These are phyloP conservation scores for Phanerotoma sp. DNA, from an alignment of 2,888 invertebrate species.

Conservation along the genomic window DNA sequence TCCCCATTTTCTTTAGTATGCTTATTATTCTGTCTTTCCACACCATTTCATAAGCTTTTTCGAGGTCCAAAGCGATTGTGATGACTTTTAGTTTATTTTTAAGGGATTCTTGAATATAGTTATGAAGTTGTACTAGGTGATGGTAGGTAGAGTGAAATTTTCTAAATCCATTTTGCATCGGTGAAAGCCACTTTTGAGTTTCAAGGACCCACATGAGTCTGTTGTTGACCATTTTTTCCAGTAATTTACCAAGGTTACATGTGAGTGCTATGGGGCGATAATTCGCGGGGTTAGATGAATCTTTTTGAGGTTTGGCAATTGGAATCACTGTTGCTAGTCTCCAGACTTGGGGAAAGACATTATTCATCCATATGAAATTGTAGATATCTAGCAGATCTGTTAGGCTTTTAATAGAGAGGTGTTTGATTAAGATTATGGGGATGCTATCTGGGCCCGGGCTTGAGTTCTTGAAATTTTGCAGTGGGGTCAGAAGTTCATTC, in stretches of 20 bases:
- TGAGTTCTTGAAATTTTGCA: constrained; percentile 12
- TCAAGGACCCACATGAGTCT: constrained; percentile 12
- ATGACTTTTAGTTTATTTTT: constrained; percentile 21
- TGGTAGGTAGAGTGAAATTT: constrained; percentile 4
- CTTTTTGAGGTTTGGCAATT: constrained; percentile 14
- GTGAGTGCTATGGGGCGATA: constrained; percentile 13
- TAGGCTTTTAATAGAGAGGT: background rate
- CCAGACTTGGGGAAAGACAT: constrained; percentile 6
- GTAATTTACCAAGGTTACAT: constrained; percentile 14
- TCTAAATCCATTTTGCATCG: constrained; percentile 7
- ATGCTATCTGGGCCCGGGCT: constrained; percentile 30
- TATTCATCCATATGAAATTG: constrained; percentile 11
- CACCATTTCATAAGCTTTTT: constrained; percentile 13
- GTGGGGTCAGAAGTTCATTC: too few species aligned
- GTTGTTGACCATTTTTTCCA: constrained; percentile 19
- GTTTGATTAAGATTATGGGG: constrained; percentile 19
- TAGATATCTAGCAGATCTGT: constrained; percentile 17
- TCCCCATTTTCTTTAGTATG: background rate
- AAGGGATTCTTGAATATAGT: constrained; percentile 21
- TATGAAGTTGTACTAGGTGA: constrained; percentile 10
- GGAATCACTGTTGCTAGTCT: constrained; percentile 4
- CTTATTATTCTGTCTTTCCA: constrained; percentile 4
- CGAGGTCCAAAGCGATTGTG: constrained; percentile 2
- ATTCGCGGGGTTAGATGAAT: constrained; percentile 11
- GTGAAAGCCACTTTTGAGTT: background rate